Base-by-base conservation (phyloP, 2,888 invertebrate species). In the Cyrtodaria siliqua region DNA sequence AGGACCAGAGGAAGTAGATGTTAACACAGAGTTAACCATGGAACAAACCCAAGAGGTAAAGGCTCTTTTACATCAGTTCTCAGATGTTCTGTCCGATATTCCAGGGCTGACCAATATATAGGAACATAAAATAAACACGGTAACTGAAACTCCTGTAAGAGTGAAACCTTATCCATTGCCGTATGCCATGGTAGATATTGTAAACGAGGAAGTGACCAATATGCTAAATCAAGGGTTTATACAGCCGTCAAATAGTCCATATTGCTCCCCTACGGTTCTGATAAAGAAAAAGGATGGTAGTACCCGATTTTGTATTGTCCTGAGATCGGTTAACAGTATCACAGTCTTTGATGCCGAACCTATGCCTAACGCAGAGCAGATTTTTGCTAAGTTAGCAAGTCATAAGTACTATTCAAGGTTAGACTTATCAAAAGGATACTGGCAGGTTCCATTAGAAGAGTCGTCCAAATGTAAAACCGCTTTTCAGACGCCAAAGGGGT, bases 311-410 rank as follows among this genome's bases (percentile, higher is more conserved):
- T 82, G 81, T 62, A 74, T 84, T 42, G 81, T 85, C 62, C 82
- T 82, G 38, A 47, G 85, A 38, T 60, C 40, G n/a, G 33, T 82
- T 0, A 86, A 86, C 55, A 63, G 56, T 24, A 44, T 78, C 8
- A 79, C 82, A 12, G 56, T 74, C 9, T 85, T 81, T 67, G 81
- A 82, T 60, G 70, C 75, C 8, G 87, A 86, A 64, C 82, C 82
- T 4, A 79, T 85, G 68, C 76, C 70, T 24, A 72, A 79, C 33
- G 40, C 64, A 16, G 84, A 84, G 8, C 63, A 71, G 38, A 76
- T 87, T 8, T 85, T 85, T 74, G 53, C 69, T 9, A 64, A 81
- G n/a, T 27, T 83, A 2, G 42, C 70, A 12, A 44, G 47, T 9
- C 59, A 67, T 40, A 80, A 71, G 53, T 84, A 69, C 66, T 59